Conservation (phyloP, 2,797 vertebrate genomes). For the Enteromius unitaeniatus region DNA sequence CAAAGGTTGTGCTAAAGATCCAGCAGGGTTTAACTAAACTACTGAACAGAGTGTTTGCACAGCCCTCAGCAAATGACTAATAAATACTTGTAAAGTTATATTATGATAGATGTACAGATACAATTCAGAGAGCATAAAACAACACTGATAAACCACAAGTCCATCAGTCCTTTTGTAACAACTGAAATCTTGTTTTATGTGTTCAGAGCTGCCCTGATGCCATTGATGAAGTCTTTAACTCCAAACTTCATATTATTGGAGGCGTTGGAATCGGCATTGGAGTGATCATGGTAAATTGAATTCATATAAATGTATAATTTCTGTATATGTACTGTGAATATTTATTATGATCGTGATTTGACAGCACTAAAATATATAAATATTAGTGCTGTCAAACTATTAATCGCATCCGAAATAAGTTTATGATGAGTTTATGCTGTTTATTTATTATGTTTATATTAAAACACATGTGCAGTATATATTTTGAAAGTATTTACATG, state of each 20-base stretch:
- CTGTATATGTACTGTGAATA: too few species aligned
- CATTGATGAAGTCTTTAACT: conserved; percentile 88
- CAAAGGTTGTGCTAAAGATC: neutral
- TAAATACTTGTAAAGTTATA: neutral
- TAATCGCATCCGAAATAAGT: too few species aligned
- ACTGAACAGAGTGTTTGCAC: neutral
- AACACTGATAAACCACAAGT: neutral
- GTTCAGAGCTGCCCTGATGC: conserved; percentile 84
- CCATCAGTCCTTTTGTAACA: neutral
- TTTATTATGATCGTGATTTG: too few species aligned
- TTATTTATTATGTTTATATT: too few species aligned
- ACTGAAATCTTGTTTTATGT: conserved; percentile 15
- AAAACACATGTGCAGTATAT: too few species aligned
- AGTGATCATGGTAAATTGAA: conserved; percentile 84
- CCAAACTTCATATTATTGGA: conserved; percentile 91
- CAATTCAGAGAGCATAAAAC: neutral
- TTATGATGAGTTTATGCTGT: too few species aligned
- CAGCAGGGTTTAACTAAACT: neutral
- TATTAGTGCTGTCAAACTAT: too few species aligned
- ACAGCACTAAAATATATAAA: too few species aligned
- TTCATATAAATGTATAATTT: neutral
- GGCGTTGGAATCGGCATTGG: conserved; percentile 90
- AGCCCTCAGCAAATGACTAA: neutral
- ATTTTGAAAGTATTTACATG: too few species aligned
- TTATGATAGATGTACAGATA: neutral